Conservation (phyloP, 2,113 vertebrate species). For the Calypte anna region DNA sequence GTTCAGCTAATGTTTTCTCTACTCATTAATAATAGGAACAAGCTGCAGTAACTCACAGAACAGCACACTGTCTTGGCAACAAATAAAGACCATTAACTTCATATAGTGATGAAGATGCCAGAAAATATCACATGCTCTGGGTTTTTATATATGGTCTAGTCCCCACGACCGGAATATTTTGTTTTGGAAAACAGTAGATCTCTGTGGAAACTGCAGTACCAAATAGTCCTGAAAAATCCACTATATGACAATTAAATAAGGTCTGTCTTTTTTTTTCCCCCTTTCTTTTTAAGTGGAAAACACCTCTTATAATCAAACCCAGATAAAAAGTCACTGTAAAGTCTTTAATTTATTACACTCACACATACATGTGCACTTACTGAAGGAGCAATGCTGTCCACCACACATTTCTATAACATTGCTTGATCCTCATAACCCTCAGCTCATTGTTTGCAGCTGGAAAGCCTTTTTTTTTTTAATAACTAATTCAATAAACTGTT, state of each 20-base stretch:
- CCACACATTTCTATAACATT: conserved; percentile 44
- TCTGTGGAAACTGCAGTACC: not conserved
- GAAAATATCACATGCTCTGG: conserved; percentile 41
- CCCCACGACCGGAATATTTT: not conserved
- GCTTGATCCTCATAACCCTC: conserved; percentile 38
- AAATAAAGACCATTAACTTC: conserved; percentile 31
- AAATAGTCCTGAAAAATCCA: not conserved
- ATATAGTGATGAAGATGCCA: not conserved
- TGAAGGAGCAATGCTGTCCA: not conserved
- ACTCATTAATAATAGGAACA: conserved; percentile 50
- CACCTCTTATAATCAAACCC: not conserved
- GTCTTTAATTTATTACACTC: conserved; percentile 33
- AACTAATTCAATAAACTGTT: conserved; percentile 72
- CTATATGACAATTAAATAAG: not conserved
- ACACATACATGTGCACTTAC: not conserved
- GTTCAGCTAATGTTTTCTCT: conserved; percentile 2
- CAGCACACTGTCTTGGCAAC: not conserved
- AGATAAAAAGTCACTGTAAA: not conserved
- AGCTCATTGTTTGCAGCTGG: conserved; percentile 8
- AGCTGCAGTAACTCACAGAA: conserved; percentile 41
- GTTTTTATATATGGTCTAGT: not conserved
- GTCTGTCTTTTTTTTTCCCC: not conserved
- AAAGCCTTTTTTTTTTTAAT: conserved; percentile 62
- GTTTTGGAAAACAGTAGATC: not conserved
- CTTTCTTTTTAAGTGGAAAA: fast-evolving